Percentiles rank a stretch among this genome's conserved stretches.
These are phyloP conservation scores for Corynorhinus townsendii DNA, from an alignment of 2,113 vertebrate species.

Conservation along the genomic window DNA sequence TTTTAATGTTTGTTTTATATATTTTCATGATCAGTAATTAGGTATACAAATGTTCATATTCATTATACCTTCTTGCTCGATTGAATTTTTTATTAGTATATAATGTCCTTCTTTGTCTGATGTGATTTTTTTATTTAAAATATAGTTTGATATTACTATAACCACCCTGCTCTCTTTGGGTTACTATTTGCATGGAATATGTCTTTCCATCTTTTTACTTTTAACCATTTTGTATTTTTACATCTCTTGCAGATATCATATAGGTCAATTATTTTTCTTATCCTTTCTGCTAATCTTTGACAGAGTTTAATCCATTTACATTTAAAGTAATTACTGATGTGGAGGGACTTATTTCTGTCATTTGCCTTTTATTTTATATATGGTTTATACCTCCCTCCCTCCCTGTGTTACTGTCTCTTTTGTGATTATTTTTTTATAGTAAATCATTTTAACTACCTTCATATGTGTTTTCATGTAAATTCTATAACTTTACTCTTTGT, in stretches of 20 bases:
- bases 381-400: not conserved
- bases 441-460: not conserved
- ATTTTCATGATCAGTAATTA: not conserved
- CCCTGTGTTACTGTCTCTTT: not conserved
- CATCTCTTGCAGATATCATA: not conserved
- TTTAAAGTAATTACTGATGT: not conserved
- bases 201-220: not conserved
- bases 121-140: not conserved
- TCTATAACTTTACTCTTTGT: not conserved
- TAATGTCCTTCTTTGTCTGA: not conserved
- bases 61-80: not conserved
- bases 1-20: not conserved
- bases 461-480: not conserved
- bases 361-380: not conserved
- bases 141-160: not conserved
- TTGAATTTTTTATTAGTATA: not conserved
- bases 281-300: not conserved
- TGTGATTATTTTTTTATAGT: not conserved
- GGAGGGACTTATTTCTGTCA: not conserved
- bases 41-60: not conserved
- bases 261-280: not conserved
- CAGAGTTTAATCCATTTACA: not conserved
- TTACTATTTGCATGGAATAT: not conserved
- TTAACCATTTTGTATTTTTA: not conserved
- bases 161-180: not conserved